Percentiles rank a stretch among this genome's conserved stretches.
phyloP scores from a whole-genome alignment of 2,888 invertebrate species.

The Cordilura impudica region DNA sequence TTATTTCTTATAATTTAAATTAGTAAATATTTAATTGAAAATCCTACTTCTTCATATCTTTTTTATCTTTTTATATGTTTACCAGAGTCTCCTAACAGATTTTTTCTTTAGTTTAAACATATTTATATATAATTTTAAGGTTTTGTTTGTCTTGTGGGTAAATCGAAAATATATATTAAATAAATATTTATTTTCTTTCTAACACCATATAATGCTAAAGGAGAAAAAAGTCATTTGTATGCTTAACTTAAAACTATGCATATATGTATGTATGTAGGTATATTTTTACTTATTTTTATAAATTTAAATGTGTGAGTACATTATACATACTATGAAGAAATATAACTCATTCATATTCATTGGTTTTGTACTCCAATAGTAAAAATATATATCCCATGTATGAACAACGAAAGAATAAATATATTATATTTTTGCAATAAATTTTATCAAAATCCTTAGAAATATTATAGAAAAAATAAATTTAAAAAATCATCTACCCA shows the following conservation, averaged over 20 bases:
- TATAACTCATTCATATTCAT: slow-evolving; percentile 35
- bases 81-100: no score
- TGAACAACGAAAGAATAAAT: not conserved
- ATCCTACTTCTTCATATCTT: no score
- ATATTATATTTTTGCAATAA: slow-evolving; percentile 35
- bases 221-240: not conserved
- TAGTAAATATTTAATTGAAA: no score
- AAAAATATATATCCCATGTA: not conserved
- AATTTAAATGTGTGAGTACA: no score
- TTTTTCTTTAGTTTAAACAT: no score
- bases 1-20: no score
- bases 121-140: no score
- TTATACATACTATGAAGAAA: not conserved
- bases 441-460: slow-evolving; percentile 7
- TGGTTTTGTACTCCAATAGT: not conserved
- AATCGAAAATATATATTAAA: no score
- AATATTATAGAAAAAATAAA: not conserved
- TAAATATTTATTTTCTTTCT: not conserved
- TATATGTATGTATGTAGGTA: not conserved
- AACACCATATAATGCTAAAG: not conserved
- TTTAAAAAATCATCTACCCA: no score
- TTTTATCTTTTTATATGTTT: no score
- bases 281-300: no score
- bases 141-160: no score
- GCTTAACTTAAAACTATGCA: not conserved